Conservation (phyloP, 2,113 vertebrate genomes). For the Cavia porcellus region DNA sequence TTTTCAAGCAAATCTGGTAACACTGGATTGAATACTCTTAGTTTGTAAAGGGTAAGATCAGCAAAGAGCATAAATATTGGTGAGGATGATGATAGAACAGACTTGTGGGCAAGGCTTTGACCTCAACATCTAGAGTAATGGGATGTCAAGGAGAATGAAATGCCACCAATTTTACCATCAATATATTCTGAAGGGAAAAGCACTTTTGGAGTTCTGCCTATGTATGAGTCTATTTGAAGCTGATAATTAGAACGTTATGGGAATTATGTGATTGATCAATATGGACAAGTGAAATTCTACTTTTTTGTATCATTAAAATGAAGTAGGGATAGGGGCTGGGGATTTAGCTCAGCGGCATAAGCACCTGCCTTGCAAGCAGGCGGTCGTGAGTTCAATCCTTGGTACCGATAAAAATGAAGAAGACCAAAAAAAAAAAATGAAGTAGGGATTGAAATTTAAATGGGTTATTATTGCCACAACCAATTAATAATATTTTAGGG, state of each 20-base stretch:
- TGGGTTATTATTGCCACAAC: not conserved
- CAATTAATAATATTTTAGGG: not conserved
- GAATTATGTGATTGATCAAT: slow-evolving; percentile 13
- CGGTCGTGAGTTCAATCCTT: no score
- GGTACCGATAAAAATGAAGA: no score
- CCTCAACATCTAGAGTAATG: slow-evolving; percentile 13
- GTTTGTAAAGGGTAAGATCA: not conserved
- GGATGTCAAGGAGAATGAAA: slow-evolving; percentile 8
- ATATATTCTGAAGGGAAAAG: slow-evolving; percentile 35
- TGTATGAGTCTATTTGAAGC: not conserved
- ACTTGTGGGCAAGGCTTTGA: slow-evolving; percentile 24
- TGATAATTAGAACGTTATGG: slow-evolving; percentile 56
- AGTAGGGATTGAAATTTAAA: not conserved
- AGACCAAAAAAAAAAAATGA: not conserved
- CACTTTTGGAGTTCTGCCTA: not conserved
- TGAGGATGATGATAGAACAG: not conserved
- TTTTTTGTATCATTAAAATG: slow-evolving; percentile 13
- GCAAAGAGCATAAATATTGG: slow-evolving; percentile 19
- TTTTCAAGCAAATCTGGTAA: slow-evolving; percentile 62
- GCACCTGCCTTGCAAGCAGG: no score
- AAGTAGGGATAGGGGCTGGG: not conserved
- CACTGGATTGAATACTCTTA: not conserved
- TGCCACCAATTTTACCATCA: slow-evolving; percentile 25
- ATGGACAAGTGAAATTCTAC: not conserved
- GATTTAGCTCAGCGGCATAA: no score